Evolutionary conservation across 2,888 invertebrate genomes (phyloP).

Genomic region (Tolmerus cingulatus): DNA sequence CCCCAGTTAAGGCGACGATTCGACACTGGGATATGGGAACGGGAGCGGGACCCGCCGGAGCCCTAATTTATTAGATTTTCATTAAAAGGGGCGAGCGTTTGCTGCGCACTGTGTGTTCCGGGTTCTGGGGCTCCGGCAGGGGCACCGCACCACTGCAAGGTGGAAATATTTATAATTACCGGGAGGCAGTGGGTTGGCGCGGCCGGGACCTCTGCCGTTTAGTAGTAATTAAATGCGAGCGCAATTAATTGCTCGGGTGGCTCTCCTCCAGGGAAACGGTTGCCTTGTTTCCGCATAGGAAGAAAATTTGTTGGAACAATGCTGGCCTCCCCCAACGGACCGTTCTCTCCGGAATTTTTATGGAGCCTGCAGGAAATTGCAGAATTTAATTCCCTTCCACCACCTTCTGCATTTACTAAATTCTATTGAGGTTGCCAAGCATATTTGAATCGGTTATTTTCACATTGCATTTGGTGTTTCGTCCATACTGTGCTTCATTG

Average conservation of each 20-base stretch:
- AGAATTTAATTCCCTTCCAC: conserved; percentile 20
- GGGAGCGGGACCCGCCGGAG: not conserved
- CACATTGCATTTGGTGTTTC: not conserved
- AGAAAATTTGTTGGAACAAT: conserved; percentile 18
- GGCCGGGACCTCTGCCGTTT: conserved; percentile 4
- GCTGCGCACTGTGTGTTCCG: not conserved
- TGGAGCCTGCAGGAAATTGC: conserved; percentile 11
- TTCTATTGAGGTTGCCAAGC: not conserved
- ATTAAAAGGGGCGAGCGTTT: not conserved
- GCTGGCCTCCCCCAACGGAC: not conserved
- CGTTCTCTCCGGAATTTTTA: not conserved
- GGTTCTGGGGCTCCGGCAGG: not conserved
- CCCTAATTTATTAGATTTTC: conserved; percentile 31
- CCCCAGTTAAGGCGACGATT: not conserved
- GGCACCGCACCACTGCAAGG: not conserved
- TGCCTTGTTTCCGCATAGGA: not conserved
- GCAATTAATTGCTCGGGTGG: conserved; percentile 30
- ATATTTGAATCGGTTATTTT: not conserved
- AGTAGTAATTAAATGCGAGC: conserved; percentile 35
- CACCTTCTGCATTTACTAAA: not conserved
- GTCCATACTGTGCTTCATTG: not conserved
- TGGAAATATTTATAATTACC: conserved; percentile 8
- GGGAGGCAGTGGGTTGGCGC: not conserved
- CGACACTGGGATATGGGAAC: not conserved
- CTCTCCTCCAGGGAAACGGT: not conserved